Evolutionary conservation across 2,888 invertebrate genomes (phyloP).

Genomic region (Tipula vernalis): DNA sequence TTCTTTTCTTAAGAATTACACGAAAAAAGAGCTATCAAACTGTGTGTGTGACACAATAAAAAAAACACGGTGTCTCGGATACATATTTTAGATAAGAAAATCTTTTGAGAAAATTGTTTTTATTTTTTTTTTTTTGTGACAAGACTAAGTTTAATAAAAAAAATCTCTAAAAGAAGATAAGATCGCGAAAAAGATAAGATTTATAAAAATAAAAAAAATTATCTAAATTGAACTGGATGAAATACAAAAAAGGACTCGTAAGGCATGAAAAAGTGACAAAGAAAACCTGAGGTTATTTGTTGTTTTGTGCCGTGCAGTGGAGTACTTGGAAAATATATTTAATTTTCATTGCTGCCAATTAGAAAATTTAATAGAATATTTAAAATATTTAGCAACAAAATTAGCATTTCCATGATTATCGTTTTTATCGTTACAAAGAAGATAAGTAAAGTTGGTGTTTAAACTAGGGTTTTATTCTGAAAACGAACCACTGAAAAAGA

Average conservation of each 20-base stretch:
- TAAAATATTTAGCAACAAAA: too few species aligned
- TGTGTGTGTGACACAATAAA: neutral
- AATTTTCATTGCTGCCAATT: neutral
- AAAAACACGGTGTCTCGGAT: neutral
- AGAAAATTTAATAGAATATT: too few species aligned
- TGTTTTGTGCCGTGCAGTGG: neutral
- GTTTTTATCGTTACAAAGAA: too few species aligned
- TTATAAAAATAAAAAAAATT: neutral
- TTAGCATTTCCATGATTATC: too few species aligned
- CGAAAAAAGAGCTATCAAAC: neutral
- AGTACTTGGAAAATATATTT: neutral
- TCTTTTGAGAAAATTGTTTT: neutral
- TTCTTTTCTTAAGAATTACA: neutral
- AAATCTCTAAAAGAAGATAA: neutral
- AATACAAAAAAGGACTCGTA: neutral
- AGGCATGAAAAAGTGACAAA: neutral
- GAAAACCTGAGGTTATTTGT: neutral
- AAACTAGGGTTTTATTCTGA: too few species aligned
- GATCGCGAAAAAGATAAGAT: conserved; percentile 4
- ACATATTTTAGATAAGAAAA: neutral
- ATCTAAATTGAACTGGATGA: neutral
- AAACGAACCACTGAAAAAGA: too few species aligned
- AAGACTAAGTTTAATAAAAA: neutral
- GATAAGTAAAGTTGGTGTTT: too few species aligned
- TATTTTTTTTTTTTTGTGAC: neutral